Evolutionary conservation across 2,113 vertebrate genomes (phyloP).

Genomic region (Nettapus auritus): DNA sequence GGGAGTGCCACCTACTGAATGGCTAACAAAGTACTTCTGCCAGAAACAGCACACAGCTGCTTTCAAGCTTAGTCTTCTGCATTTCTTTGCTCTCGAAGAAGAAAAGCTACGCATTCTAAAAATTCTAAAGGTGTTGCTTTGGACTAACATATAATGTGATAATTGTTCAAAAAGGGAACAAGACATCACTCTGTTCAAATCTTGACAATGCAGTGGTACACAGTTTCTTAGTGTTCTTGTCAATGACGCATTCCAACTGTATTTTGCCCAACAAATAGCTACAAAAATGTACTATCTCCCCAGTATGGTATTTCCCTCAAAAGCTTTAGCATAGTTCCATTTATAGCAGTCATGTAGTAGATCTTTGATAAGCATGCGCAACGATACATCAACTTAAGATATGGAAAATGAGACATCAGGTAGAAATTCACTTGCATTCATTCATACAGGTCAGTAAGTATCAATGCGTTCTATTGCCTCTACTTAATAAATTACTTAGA

Average conservation of each 20-base stretch:
- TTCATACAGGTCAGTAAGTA: background rate
- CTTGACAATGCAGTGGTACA: background rate
- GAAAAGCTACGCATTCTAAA: background rate
- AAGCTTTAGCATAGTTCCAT: background rate
- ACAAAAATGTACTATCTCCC: background rate
- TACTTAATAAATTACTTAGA: background rate
- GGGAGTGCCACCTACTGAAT: background rate
- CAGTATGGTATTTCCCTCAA: background rate
- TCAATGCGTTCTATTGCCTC: background rate
- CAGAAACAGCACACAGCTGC: background rate
- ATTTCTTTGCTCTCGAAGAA: background rate
- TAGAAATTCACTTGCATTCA: background rate
- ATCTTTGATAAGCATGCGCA: too few species aligned
- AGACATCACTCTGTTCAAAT: background rate
- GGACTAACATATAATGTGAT: background rate
- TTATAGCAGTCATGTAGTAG: background rate
- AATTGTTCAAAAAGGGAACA: background rate
- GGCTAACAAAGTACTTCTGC: rapidly evolving
- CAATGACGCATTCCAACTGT: background rate
- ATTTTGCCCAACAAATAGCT: background rate
- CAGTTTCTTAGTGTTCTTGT: background rate
- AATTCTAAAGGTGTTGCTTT: background rate
- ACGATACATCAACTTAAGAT: background rate
- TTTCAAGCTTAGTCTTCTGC: background rate
- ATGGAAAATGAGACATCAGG: background rate